A percentile compares a stretch with the other conserved stretches of the same genome.
These are phyloP conservation scores for Diachasmimorpha longicaudata DNA, from an alignment of 1,140 invertebrate genomes.

Conservation along the genomic window DNA sequence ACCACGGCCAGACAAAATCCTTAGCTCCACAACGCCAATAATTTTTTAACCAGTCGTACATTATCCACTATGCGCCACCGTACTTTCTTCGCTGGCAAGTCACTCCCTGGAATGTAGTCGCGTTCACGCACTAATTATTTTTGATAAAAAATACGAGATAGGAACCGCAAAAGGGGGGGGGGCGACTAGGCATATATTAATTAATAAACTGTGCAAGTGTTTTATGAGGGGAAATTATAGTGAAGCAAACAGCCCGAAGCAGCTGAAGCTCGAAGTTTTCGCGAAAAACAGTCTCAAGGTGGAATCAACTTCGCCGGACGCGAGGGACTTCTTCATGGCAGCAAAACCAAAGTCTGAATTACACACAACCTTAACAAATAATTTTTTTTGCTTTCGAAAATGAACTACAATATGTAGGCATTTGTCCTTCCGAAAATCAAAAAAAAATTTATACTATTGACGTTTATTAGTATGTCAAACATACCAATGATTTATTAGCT, in stretches of 20 bases:
- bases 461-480: no score
- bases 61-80: constrained; percentile 8
- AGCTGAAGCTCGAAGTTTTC: neutral
- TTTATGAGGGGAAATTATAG: neutral
- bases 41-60: neutral
- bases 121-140: constrained; percentile 42
- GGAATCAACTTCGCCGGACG: no score
- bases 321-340: no score
- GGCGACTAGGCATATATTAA: neutral
- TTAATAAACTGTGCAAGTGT: neutral
- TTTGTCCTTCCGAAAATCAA: no score
- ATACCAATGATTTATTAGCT: neutral
- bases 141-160: constrained; percentile 36
- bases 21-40: neutral
- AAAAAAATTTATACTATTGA: no score
- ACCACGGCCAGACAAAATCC: neutral
- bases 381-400: no score
- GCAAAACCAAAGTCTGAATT: no score
- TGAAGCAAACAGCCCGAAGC: neutral
- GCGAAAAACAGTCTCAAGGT: neutral
- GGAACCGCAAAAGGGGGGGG: neutral
- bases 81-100: constrained; percentile 22
- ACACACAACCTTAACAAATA: no score
- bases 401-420: no score
- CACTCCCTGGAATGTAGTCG: constrained; percentile 23